Base-by-base conservation (phyloP, 53 echinoderm and acorn worm species). In the Temnopleurus reevesii region DNA sequence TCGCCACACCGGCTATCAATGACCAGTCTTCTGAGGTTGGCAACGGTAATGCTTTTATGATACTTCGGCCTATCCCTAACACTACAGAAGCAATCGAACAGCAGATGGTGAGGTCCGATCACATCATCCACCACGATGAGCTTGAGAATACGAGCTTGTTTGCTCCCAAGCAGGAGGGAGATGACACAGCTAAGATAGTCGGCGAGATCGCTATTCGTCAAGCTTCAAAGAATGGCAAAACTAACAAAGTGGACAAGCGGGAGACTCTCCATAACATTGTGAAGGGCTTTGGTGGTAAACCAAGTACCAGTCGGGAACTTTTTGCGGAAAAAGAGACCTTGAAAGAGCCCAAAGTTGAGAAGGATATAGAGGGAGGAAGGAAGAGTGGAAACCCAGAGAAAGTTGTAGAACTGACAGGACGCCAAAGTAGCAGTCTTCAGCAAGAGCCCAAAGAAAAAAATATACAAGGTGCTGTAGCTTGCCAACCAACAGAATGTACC, bases 71-170 rank as follows among this genome's bases (percentile, higher is more conserved):
- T 5, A 97, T 97, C 21, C 93, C 93, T 21, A 66, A 90, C 26
- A 97, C 97, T 2, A 90, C 97, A 12, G 91, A 92, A 89, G 97
- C 97, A 5, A 80, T 97, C n/a, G 95, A 97, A 26, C 95, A 97
- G 76, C 95, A 95, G 77, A 86, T 97, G 12, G 79, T 97, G 24
- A 91, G 90, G 36, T 94, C 97, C 13, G 93, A 93, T 18, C 93
- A 95, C 85, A 94, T 93, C 55, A 89, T 95, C 23, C 77, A 94
- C 15, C 91, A 92, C 35, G 94, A 92, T 43, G 91, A 96, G 46
- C 90, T 96, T 29, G 95, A 97, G 19, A 92, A 91, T 43, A 83
- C 94, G 84, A 94, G 95, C 59, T 59, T 91, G 27, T 95, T 95
- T 57, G 84, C 92, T 26, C 90, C 81, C 18, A 25, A 82, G 77